Percentiles rank a stretch among this genome's conserved stretches.
These are phyloP conservation scores for Agrochola litura DNA, from an alignment of 2,888 invertebrate species.

Conservation along the genomic window DNA sequence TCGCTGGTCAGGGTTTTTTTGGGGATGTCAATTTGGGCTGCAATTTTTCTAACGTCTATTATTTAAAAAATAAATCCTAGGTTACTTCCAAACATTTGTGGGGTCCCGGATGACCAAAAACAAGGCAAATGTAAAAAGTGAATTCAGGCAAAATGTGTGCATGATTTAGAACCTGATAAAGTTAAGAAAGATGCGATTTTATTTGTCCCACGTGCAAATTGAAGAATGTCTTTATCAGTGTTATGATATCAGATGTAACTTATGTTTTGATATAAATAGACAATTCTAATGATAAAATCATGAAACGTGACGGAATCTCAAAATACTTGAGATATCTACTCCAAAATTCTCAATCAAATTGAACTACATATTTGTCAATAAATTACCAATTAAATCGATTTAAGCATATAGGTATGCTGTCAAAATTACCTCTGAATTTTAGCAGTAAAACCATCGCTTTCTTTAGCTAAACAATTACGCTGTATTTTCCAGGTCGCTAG, in stretches of 20 bases:
- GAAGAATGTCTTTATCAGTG: constrained; percentile 6
- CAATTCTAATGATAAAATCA: not conserved
- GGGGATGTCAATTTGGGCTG: not conserved
- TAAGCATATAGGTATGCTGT: not conserved
- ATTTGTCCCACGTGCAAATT: not conserved
- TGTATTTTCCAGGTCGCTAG: constrained; percentile 83
- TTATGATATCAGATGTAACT: constrained; percentile 2
- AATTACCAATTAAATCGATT: not conserved
- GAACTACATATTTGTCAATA: not conserved
- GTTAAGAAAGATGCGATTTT: constrained; percentile 18
- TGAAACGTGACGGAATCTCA: constrained; percentile 15
- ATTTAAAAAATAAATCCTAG: too few species aligned
- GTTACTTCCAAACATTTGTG: not conserved
- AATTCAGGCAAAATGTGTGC: not conserved
- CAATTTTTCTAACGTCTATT: not conserved
- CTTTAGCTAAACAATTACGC: constrained; percentile 9
- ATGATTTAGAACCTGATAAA: not conserved
- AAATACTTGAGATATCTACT: not conserved
- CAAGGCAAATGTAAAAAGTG: too few species aligned
- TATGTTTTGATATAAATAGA: constrained; percentile 19
- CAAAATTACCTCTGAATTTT: not conserved
- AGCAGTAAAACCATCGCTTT: too few species aligned
- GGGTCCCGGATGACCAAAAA: not conserved
- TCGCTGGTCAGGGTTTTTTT: not conserved
- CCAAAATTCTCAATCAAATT: too few species aligned